Evolutionary conservation across 2,113 vertebrate genomes (phyloP), one percentile per base, ranked within the genome.

Genomic region (Apaloderma vittatum): DNA sequence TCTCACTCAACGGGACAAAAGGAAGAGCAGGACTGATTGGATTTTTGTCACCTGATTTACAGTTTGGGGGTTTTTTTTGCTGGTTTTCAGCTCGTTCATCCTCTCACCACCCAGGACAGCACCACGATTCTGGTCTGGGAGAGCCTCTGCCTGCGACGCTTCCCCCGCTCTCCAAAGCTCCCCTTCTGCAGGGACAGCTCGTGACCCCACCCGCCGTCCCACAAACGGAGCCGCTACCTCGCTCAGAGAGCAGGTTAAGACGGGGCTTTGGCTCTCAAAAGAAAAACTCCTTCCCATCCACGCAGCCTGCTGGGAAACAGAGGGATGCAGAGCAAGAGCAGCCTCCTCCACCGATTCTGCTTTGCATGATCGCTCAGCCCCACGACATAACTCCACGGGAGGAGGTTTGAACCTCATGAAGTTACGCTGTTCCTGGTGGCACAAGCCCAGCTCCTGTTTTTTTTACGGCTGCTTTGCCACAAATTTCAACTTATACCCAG

Each of bases 81-180:
- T 58, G 30, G 37, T 88, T 86, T 84, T 57, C 66, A 75, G 63
- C 86, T 79, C 10, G 0, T 75, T 79, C 58, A 23, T 75, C 82
- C 62, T 76, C 77, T 76, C 68, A 51, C 29, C 78, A 72, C 63
- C 63, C 24, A 29, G 48, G 34, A 55, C 80, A 79, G 68, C 58
- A n/a, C 29, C 67, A 14, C 2, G 3, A 43, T 75, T 29, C 61
- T 26, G 32, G 51, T 40, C 71, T 71, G 30, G 19, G 58, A 52
- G 58, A 58, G 67, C 46, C 61, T 89, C 72, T 37, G 34, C 12
- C 62, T 17, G 2, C 1, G 0, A n/a, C 19, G 9, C 24, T 29
- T 11, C 52, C 62, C 84, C 90, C 79, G 48, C 88, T 92, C 92
- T 81, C 75, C 89, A 59, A 87, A 86, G 81, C 55, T 82, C 46